Evolutionary conservation across 1,140 invertebrate species (phyloP).

Genomic region (Ostrea denselamellosa): DNA sequence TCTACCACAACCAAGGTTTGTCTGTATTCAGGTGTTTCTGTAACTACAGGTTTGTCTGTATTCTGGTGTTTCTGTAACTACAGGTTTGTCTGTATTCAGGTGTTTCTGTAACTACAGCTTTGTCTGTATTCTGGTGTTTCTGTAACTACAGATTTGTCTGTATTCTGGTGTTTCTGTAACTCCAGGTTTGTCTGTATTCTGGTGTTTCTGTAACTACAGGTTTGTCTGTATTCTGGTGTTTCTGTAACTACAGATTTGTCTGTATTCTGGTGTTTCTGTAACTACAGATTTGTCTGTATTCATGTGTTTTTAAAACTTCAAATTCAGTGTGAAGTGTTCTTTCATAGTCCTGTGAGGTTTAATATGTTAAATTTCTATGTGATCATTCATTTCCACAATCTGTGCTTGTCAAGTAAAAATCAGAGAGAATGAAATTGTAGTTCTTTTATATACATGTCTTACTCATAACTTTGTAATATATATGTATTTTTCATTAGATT

Average conservation of each 20-base stretch:
- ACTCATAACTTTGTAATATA: background rate
- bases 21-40: background rate
- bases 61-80: background rate
- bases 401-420: too few relatives aligned
- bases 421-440: too few relatives aligned
- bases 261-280: background rate
- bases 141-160: conserved; percentile 58
- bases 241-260: conserved; percentile 58
- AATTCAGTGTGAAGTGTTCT: too few relatives aligned
- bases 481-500: background rate
- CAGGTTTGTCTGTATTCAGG: conserved; percentile 59
- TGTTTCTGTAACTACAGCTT: conserved; percentile 58
- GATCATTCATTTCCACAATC: too few relatives aligned
- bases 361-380: too few relatives aligned
- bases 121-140: background rate
- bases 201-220: conserved; percentile 51
- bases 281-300: conserved; percentile 58
- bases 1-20: conserved; percentile 73
- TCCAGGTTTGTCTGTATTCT: conserved; percentile 58
- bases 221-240: conserved; percentile 43
- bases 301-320: background rate
- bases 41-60: conserved; percentile 54
- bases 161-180: background rate
- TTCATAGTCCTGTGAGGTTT: too few relatives aligned
- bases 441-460: too few relatives aligned